These are phyloP conservation scores for Chondrosia reniformis DNA, from an alignment of 37 sponge, comb jelly and placozoan species.

Conservation along the genomic window DNA sequence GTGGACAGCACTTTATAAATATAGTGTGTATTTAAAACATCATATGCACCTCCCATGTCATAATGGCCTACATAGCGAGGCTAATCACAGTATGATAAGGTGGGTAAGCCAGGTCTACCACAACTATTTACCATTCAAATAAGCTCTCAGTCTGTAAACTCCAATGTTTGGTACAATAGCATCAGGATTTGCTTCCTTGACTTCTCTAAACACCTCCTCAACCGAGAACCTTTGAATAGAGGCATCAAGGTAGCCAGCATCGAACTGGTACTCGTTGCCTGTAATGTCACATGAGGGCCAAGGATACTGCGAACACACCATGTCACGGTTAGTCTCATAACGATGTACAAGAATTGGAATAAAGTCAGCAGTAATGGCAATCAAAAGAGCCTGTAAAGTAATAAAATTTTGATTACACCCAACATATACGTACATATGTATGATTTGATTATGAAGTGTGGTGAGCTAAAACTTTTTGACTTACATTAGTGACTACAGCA, in stretches of 20 bases:
- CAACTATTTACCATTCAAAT: background rate
- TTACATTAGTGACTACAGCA: slow-evolving; percentile 88
- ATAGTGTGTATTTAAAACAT: too few species aligned
- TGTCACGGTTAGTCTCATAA: slow-evolving; percentile 11
- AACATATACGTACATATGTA: too few species aligned
- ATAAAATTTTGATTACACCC: too few species aligned
- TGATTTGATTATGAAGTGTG: too few species aligned
- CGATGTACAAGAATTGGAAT: slow-evolving; percentile 70
- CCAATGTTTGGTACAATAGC: background rate
- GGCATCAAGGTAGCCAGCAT: slow-evolving; percentile 10
- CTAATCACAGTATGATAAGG: too few species aligned
- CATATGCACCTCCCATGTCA: too few species aligned
- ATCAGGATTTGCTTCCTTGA: background rate
- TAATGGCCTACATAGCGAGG: too few species aligned
- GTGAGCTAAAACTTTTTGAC: too few species aligned
- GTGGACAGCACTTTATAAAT: too few species aligned
- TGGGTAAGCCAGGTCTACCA: too few species aligned
- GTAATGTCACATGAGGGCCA: slow-evolving; percentile 12
- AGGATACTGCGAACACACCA: background rate
- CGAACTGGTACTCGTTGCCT: background rate
- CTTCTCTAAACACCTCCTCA: background rate
- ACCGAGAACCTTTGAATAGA: background rate
- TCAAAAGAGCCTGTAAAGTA: slow-evolving; percentile 80
- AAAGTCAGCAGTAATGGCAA: slow-evolving; percentile 92
- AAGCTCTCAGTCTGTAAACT: background rate